Conservation (phyloP, 2,888 invertebrate genomes). For the Marronus borbonicus region DNA sequence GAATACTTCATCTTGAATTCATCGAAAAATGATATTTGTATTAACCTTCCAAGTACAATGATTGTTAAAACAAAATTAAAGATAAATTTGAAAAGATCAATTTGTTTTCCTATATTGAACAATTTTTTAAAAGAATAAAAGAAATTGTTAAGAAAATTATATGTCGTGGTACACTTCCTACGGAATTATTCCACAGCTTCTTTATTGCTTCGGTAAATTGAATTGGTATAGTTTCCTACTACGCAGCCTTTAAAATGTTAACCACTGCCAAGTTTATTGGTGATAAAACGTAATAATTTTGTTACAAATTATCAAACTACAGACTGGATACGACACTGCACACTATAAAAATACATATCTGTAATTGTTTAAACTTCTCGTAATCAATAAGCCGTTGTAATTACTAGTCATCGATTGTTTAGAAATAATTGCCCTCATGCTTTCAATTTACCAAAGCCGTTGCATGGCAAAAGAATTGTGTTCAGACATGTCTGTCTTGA, state of each 20-base stretch:
- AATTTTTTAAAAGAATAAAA: no score
- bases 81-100: no score
- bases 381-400: neutral
- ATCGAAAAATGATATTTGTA: no score
- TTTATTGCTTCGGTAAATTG: constrained; percentile 17
- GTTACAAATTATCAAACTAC: neutral
- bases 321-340: neutral
- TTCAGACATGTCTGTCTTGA: neutral
- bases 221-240: neutral
- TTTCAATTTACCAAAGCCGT: constrained; percentile 22
- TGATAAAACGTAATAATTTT: constrained; percentile 12
- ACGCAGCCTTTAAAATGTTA: neutral
- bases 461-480: neutral
- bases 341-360: constrained; percentile 16
- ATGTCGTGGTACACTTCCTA: neutral
- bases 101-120: no score
- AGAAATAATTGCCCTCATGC: neutral
- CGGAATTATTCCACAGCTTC: neutral
- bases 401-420: neutral
- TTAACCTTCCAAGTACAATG: no score
- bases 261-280: constrained; percentile 18
- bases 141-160: neutral
- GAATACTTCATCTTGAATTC: no score
- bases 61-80: no score
- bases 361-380: neutral